These are phyloP conservation scores for Cremastinae sp. DNA, from an alignment of 2,888 invertebrate genomes.

Conservation along the genomic window DNA sequence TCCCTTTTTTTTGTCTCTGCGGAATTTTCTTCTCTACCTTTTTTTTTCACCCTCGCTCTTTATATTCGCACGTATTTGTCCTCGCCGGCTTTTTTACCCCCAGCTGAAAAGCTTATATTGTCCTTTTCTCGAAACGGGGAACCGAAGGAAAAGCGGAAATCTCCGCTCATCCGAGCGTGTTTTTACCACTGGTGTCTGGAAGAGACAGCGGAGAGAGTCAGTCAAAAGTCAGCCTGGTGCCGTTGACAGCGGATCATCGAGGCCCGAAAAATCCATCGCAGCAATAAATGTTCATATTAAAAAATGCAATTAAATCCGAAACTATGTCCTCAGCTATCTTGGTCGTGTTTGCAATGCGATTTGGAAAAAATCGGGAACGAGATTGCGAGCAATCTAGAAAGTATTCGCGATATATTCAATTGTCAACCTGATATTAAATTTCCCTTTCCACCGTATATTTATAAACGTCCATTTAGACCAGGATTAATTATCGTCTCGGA, in stretches of 20 bases:
- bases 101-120: neutral
- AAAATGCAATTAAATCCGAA: too few relatives aligned
- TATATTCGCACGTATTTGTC: constrained; percentile 14
- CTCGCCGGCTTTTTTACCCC: constrained; percentile 11
- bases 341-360: too few relatives aligned
- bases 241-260: constrained; percentile 65
- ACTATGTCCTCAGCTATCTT: too few relatives aligned
- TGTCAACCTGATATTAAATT: neutral
- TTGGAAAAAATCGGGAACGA: too few relatives aligned
- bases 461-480: constrained; percentile 10
- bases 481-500: constrained; percentile 69
- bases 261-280: neutral
- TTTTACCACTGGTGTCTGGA: constrained; percentile 33
- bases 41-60: constrained; percentile 17
- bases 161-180: constrained; percentile 1
- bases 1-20: neutral
- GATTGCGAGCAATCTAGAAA: too few relatives aligned
- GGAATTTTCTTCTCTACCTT: constrained; percentile 4
- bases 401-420: too few relatives aligned
- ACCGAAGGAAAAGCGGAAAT: constrained; percentile 37
- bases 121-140: constrained; percentile 10
- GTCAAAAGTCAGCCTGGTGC: constrained; percentile 67
- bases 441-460: neutral
- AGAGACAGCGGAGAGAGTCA: constrained; percentile 26
- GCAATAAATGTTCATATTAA: too few relatives aligned